Conservation (phyloP, 2,888 invertebrate genomes). For the Diloba caeruleocephala region DNA sequence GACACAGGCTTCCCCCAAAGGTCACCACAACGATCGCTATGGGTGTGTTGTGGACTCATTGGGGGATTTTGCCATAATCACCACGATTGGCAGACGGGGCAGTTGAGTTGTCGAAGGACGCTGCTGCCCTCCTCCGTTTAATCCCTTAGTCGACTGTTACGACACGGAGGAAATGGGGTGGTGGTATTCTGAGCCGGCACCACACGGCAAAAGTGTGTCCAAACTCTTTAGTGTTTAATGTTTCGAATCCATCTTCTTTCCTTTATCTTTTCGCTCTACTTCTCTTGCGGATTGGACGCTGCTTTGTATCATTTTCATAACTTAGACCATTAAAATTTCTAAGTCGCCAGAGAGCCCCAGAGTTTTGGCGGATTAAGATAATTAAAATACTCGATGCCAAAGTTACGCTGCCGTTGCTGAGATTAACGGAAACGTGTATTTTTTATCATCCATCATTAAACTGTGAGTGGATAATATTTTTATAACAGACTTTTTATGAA, state of each 20-base stretch:
- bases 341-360: slow-evolving; percentile 61
- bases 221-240: slow-evolving; percentile 7
- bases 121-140: no score
- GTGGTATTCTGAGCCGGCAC: no score
- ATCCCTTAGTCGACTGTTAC: no score
- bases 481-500: slow-evolving; percentile 1
- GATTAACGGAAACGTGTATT: slow-evolving; percentile 60
- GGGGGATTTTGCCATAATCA: no score
- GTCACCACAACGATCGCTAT: no score
- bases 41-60: no score
- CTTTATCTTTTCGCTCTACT: slow-evolving; percentile 21
- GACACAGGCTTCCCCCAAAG: no score
- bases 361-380: slow-evolving; percentile 75
- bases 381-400: slow-evolving; percentile 77
- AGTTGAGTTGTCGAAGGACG: no score
- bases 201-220: not conserved
- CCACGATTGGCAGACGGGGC: no score
- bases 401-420: slow-evolving; percentile 60
- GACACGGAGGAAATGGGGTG: no score
- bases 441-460: slow-evolving; percentile 48
- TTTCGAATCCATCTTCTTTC: slow-evolving; percentile 23
- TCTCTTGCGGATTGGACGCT: slow-evolving; percentile 5
- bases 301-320: slow-evolving; percentile 44
- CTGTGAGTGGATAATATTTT: slow-evolving; percentile 44
- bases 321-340: slow-evolving; percentile 62